phyloP scores from a whole-genome alignment of 2,888 invertebrate species.

The Morinoia aosen region DNA sequence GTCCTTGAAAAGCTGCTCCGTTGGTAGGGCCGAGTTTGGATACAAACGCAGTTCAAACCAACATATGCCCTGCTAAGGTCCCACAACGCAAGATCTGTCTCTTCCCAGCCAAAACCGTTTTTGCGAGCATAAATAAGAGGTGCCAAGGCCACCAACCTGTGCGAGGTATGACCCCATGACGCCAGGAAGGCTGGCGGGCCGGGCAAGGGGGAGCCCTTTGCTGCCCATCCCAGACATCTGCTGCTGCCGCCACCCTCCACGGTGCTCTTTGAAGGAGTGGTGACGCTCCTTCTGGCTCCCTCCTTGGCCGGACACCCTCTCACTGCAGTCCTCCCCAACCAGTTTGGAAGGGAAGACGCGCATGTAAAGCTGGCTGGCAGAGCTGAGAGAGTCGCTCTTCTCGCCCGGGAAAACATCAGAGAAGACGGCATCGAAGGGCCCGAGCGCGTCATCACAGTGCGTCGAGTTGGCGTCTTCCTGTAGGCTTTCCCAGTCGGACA shows the following conservation, averaged over 20 bases:
- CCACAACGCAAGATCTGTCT: too few relatives aligned
- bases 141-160: not conserved
- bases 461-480: conserved; percentile 62
- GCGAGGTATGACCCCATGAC: conserved; percentile 64
- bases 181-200: conserved; percentile 67
- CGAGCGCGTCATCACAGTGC: conserved; percentile 64
- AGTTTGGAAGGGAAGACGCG: not conserved
- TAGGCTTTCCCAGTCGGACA: conserved; percentile 69
- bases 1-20: too few relatives aligned
- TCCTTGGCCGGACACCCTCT: not conserved
- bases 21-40: too few relatives aligned
- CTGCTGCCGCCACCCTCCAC: too few relatives aligned
- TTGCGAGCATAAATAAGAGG: too few relatives aligned
- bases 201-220: conserved; percentile 38
- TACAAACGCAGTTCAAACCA: too few relatives aligned
- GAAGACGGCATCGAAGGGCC: conserved; percentile 67
- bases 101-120: too few relatives aligned
- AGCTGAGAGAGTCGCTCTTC: not conserved
- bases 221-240: conserved; percentile 49
- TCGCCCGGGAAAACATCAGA: conserved; percentile 67
- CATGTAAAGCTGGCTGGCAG: not conserved
- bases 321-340: not conserved
- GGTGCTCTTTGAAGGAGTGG: conserved; percentile 46
- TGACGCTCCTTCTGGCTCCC: not conserved
- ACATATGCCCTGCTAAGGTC: too few relatives aligned